phyloP scores from a whole-genome alignment of 2,113 vertebrate species.

The Phycodurus eques region DNA sequence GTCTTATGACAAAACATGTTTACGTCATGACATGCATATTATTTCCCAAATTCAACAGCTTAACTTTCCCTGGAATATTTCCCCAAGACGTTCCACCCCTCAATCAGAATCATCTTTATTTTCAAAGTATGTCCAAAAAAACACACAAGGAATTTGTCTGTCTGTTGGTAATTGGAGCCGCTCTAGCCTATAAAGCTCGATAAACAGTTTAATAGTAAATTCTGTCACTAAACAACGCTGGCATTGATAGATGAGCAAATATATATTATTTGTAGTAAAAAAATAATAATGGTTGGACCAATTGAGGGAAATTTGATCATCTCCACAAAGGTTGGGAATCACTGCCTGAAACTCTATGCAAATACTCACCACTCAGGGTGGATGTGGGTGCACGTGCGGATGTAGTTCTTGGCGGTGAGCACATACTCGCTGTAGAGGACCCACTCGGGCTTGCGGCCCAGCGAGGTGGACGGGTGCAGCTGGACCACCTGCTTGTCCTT shows the following conservation, averaged over 20 bases:
- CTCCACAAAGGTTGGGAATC: not conserved
- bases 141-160: too few species aligned
- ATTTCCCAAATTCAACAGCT: too few species aligned
- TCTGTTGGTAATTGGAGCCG: too few species aligned
- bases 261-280: not conserved
- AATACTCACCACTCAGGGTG: slow-evolving; percentile 83
- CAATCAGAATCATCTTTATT: too few species aligned
- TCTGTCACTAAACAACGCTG: not conserved
- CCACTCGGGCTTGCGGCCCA: slow-evolving; percentile 98
- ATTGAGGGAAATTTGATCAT: not conserved
- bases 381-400: slow-evolving; percentile 97
- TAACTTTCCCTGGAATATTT: too few species aligned
- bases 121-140: too few species aligned
- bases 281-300: not conserved
- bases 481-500: slow-evolving; percentile 99
- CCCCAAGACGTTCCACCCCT: too few species aligned
- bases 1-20: too few species aligned
- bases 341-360: not conserved
- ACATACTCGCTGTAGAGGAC: slow-evolving; percentile 99
- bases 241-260: not conserved
- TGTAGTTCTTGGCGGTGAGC: slow-evolving; percentile 99
- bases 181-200: too few species aligned
- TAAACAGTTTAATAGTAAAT: too few species aligned
- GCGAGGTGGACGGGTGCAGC: slow-evolving; percentile 94
- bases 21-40: too few species aligned